phyloP scores from a whole-genome alignment of 2,113 vertebrate species.

The Panthera uncia region DNA sequence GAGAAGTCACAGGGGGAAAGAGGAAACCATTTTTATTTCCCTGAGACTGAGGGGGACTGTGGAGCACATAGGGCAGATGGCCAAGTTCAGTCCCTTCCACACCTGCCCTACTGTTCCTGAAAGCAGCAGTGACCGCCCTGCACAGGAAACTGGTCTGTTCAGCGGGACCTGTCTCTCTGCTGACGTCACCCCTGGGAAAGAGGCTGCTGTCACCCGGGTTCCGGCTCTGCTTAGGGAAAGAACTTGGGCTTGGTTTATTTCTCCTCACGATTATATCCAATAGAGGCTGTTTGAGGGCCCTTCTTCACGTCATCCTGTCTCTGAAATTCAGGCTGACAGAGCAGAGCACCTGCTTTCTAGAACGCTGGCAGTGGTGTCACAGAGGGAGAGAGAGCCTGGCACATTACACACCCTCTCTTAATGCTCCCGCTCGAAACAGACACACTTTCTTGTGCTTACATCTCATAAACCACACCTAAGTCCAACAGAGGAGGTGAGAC shows the following conservation, averaged over 20 bases:
- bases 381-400: not conserved
- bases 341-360: not conserved
- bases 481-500: not conserved
- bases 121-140: rapidly evolving
- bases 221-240: not conserved
- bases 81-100: too few species aligned
- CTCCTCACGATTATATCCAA: not conserved
- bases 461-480: not conserved
- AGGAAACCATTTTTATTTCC: not conserved
- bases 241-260: not conserved
- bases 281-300: not conserved
- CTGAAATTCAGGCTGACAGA: not conserved
- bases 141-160: not conserved
- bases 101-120: rapidly evolving
- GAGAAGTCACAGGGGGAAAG: not conserved
- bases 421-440: not conserved
- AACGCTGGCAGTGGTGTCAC: not conserved
- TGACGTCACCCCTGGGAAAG: not conserved
- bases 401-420: too few species aligned
- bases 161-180: not conserved
- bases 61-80: rapidly evolving
- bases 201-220: not conserved
- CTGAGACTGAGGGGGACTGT: rapidly evolving
- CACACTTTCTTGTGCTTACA: not conserved
- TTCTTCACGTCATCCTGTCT: not conserved